Conservation (phyloP, 1,140 invertebrate species). For the Papilio glaucus region DNA sequence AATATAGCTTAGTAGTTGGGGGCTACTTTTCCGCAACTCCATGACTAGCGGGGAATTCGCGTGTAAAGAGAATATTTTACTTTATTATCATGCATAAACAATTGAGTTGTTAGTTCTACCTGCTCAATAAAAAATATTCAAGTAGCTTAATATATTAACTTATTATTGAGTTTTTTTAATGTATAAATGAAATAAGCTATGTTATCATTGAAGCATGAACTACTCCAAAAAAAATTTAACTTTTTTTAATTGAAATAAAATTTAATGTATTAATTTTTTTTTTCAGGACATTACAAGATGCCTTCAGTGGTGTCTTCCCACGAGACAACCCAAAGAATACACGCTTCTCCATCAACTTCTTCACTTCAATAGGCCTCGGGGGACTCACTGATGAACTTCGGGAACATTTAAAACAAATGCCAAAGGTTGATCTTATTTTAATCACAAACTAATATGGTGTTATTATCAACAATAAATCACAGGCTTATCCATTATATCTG, state of each 20-base stretch:
- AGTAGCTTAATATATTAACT: too few species aligned
- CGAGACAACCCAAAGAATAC: slow-evolving; percentile 98
- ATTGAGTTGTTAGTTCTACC: too few species aligned
- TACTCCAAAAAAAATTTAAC: too few species aligned
- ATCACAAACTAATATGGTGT: not conserved
- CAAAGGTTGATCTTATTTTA: slow-evolving; percentile 84
- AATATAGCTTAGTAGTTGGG: too few species aligned
- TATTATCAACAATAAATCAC: not conserved
- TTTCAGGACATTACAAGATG: slow-evolving; percentile 91
- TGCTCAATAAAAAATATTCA: too few species aligned
- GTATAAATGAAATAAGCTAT: too few species aligned
- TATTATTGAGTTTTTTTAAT: too few species aligned
- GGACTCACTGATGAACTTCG: slow-evolving; percentile 97
- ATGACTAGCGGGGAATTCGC: too few species aligned
- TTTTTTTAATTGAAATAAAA: slow-evolving; percentile 37
- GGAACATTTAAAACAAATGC: slow-evolving; percentile 94
- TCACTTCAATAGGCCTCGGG: slow-evolving; percentile 98
- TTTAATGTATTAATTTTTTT: slow-evolving; percentile 42
- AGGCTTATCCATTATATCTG: too few species aligned
- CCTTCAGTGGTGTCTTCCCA: slow-evolving; percentile 97
- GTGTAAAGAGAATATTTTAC: too few species aligned
- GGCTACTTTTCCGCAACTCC: too few species aligned
- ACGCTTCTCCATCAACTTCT: slow-evolving; percentile 99
- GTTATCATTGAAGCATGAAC: slow-evolving; percentile 25
- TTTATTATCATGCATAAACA: too few species aligned